Base-by-base conservation (phyloP, 2,797 vertebrate genomes). In the Lithobates pipiens region DNA sequence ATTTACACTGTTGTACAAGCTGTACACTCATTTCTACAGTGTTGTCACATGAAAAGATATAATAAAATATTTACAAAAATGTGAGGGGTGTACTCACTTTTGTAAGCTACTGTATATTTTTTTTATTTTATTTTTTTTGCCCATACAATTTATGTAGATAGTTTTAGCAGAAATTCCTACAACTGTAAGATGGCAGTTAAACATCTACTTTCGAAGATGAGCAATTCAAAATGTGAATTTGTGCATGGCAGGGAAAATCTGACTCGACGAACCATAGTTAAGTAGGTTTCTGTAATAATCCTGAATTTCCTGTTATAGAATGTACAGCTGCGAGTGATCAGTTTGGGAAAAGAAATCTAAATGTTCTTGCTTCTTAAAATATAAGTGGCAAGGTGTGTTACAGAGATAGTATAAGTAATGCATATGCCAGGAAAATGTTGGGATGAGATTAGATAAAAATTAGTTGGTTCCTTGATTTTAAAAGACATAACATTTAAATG, bases 321-420 rank as follows among this genome's bases (percentile, higher is more conserved):
- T 73, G 36, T 73, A 39, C 71, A 44, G 34, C 10, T 42, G 36
- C 10, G 34, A 44, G 21, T 39, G 23, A 72, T 42, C 1, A 6
- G 16, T 23, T 72, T 39, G 18, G 39, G 34, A 36, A 25, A 27
- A 67, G 11, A 10, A 39, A 69, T 18, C 10, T 32, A 69, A 69
- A 36, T 13, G 29, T 42, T 44, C 71, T 44, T 42, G 71, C 71
- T 73, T 73, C 39, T n/a, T 42, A 25, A 73, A 73, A 73, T 73
- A 67, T 34, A 73, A 73, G 36, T 73, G 23, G 34, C 39, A 73
- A 73, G 34, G 71, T 73, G 71, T 73, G 8, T n/a, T 73, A 18
- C 21, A 44, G 71, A 42, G 36, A 73, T 42, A 73, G 71, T 23
- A 7, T 21, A 18, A 34, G 68, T 18, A 13, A 70, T 36, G 29